phyloP scores from a whole-genome alignment of 2,797 vertebrate genomes.

The Podarcis lilfordi region DNA sequence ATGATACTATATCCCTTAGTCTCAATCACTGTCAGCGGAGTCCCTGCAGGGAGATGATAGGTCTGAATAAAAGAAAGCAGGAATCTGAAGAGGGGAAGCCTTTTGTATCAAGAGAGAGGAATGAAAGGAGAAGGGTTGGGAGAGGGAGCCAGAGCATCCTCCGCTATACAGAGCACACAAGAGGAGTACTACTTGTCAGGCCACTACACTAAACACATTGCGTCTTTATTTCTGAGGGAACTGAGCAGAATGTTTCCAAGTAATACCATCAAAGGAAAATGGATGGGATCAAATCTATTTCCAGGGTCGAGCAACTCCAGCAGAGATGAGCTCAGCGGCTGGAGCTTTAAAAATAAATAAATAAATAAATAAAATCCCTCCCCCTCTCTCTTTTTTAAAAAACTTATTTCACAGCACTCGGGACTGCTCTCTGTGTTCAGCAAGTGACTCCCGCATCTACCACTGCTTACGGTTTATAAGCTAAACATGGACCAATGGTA shows the following conservation, averaged over 20 bases:
- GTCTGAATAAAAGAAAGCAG: slow-evolving; percentile 62
- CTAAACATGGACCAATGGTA: not conserved
- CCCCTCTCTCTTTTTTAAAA: slow-evolving; percentile 41
- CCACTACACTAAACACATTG: slow-evolving; percentile 31
- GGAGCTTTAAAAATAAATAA: not conserved
- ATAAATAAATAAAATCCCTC: too few relatives aligned
- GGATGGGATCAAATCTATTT: slow-evolving; percentile 52
- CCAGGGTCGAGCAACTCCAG: slow-evolving; percentile 7
- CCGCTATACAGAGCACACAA: slow-evolving; percentile 42
- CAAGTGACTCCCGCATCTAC: not conserved
- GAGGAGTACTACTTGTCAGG: slow-evolving; percentile 59
- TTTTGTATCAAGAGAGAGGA: slow-evolving; percentile 47
- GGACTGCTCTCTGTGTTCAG: not conserved
- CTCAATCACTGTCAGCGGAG: slow-evolving; percentile 60
- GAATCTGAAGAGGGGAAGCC: slow-evolving; percentile 62
- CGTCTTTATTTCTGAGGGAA: slow-evolving; percentile 39
- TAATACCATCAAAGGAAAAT: slow-evolving; percentile 49
- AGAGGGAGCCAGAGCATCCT: slow-evolving; percentile 52
- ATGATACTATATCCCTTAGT: slow-evolving; percentile 52
- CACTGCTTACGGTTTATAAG: not conserved
- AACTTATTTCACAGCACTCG: slow-evolving; percentile 22
- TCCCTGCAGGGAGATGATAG: slow-evolving; percentile 59
- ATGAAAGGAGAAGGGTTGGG: slow-evolving; percentile 24
- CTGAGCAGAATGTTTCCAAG: slow-evolving; percentile 45
- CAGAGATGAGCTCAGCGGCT: slow-evolving; percentile 42